Conservation (phyloP, 64 coral and sea anemone genomes). For the Dendrophyllia cribrosa region DNA sequence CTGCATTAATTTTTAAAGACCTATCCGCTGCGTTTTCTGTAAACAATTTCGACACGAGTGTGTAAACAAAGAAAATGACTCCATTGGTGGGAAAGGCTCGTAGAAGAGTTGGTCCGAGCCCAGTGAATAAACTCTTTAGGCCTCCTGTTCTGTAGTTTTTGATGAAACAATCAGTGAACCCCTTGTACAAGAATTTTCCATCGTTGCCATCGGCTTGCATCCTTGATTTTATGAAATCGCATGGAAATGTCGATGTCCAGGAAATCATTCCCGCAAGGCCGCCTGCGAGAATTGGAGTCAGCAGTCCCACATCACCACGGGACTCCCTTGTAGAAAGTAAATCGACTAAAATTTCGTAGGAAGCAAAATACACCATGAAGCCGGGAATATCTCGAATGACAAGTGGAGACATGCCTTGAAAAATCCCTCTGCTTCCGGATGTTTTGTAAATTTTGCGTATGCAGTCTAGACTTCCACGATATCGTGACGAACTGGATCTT, state of each 20-base stretch:
- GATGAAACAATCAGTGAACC: constrained; percentile 50
- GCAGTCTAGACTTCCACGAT: constrained; percentile 81
- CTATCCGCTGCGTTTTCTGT: neutral
- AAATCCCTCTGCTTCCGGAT: constrained; percentile 78
- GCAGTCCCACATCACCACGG: constrained; percentile 33
- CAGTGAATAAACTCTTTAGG: constrained; percentile 53
- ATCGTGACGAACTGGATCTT: constrained; percentile 35
- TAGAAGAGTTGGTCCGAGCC: constrained; percentile 66
- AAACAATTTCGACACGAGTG: constrained; percentile 27
- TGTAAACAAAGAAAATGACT: constrained; percentile 66
- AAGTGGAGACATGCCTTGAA: constrained; percentile 68
- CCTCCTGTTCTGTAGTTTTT: constrained; percentile 77
- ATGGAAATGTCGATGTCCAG: constrained; percentile 76
- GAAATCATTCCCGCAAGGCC: constrained; percentile 77
- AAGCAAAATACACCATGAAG: constrained; percentile 83
- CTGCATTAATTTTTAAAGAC: neutral
- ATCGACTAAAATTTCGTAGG: constrained; percentile 73
- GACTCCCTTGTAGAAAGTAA: constrained; percentile 19
- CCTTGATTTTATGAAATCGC: constrained; percentile 73
- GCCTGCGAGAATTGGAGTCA: constrained; percentile 70
- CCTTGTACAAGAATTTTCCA: constrained; percentile 68
- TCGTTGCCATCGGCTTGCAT: constrained; percentile 76
- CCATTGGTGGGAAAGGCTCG: constrained; percentile 79
- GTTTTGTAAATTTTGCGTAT: constrained; percentile 77
- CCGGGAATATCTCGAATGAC: constrained; percentile 86